phyloP scores from a whole-genome alignment of 2,888 invertebrate species.

The Drosophila pullipes region DNA sequence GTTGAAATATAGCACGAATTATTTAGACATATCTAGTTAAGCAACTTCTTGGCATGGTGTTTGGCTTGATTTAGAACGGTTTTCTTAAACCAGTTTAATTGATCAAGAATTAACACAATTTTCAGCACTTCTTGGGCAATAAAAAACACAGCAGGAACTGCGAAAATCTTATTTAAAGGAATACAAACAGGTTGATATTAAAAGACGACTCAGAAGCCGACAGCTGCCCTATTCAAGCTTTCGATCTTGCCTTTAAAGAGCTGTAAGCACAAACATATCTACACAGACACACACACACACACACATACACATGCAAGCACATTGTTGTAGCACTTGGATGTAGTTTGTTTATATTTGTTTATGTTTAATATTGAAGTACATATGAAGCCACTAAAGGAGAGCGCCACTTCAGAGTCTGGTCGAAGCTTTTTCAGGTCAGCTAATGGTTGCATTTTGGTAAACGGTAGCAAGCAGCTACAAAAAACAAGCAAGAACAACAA shows the following conservation, averaged over 20 bases:
- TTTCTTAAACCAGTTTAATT: background rate
- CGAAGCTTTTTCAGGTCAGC: slow-evolving; percentile 67
- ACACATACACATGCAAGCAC: background rate
- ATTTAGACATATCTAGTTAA: background rate
- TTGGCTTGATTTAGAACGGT: background rate
- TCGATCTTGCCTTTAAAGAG: slow-evolving; percentile 41
- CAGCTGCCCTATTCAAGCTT: slow-evolving; percentile 30
- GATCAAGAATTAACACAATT: background rate
- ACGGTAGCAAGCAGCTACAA: slow-evolving; percentile 36
- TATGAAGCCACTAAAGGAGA: slow-evolving; percentile 57
- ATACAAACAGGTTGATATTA: background rate
- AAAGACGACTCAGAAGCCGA: slow-evolving; percentile 22
- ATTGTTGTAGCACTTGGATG: slow-evolving; percentile 64
- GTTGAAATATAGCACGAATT: background rate
- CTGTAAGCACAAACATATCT: slow-evolving; percentile 33
- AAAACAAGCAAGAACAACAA: slow-evolving; percentile 6
- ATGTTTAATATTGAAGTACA: slow-evolving; percentile 76
- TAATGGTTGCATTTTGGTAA: slow-evolving; percentile 72
- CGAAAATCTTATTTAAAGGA: background rate
- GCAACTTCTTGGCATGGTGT: background rate
- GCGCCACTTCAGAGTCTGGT: slow-evolving; percentile 51
- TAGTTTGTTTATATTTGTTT: slow-evolving; percentile 71
- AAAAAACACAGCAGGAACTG: background rate
- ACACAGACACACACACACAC: slow-evolving; percentile 8
- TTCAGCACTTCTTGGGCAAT: background rate